Conservation (phyloP, 2,888 invertebrate species). For the Ferdinandea cuprea region DNA sequence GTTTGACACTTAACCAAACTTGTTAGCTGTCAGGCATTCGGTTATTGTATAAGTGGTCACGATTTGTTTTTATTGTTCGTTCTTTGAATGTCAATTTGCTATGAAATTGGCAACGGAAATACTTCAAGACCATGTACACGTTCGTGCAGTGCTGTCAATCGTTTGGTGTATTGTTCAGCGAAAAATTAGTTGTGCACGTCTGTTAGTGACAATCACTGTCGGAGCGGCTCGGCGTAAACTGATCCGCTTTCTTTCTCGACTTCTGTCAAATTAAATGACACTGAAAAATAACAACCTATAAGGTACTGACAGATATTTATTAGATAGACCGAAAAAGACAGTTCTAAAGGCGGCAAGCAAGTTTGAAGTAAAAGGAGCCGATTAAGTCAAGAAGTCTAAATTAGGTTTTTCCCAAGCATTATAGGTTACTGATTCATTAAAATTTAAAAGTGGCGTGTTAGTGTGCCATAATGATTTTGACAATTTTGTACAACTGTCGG, state of each 20-base stretch:
- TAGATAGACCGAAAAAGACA: too few species aligned
- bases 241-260: too few species aligned
- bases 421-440: too few species aligned
- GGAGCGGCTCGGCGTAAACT: neutral
- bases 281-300: too few species aligned
- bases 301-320: too few species aligned
- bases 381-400: too few species aligned
- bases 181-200: neutral
- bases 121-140: conserved; percentile 16
- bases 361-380: too few species aligned
- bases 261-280: neutral
- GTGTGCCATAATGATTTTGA: too few species aligned
- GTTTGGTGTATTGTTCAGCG: neutral
- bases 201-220: neutral
- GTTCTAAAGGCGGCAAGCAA: too few species aligned
- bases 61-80: neutral
- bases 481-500: too few species aligned
- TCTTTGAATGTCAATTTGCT: conserved; percentile 11
- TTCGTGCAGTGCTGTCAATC: conserved; percentile 6
- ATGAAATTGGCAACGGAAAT: conserved; percentile 28
- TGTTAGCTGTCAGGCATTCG: neutral
- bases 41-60: conserved; percentile 14
- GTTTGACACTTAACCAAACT: neutral
- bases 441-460: too few species aligned
- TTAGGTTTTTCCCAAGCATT: too few species aligned